Evolutionary conservation across 2,797 vertebrate species (phyloP), one percentile per base, ranked within the genome.

Genomic region (Eupleurogrammus muticus): DNA sequence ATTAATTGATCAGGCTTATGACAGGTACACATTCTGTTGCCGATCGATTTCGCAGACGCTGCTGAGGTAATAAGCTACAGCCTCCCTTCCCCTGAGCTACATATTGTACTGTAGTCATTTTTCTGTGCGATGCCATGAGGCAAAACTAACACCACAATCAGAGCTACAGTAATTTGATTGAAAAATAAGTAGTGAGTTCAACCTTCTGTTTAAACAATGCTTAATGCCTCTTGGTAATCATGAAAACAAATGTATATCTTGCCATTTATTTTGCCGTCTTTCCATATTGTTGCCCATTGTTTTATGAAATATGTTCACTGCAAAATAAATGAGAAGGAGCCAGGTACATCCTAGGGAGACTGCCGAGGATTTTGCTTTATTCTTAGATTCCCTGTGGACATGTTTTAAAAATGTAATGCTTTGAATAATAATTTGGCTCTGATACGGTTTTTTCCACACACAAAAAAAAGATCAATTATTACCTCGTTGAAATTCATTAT

Each of bases 1-100:
- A 71, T 79, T 70, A 73, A 70, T 88, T 23, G 35, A 64, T 65
- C 42, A 63, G 56, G 8, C 20, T 49, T 44, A 47, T 73, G 78
- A 61, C 40, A 21, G 51, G 23, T 58, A 35, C 52, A 63, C 51
- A 42, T 73, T 73, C 63, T 56, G 14, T 16, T 53, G 34, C 44
- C 50, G 49, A 49, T 77, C 59, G 17, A 66, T 81, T 55, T 58
- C 59, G 28, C 54, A 63, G 69, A 24, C 35, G 5, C 24, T 54
- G 51, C n/a, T 28, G 9, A 19, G 19, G 51, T 28, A 46, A 14
- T 1, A 19, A 19, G 46, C 20, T 20, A 2, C 2, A n/a, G 51
- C 63, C 55, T 36, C 16, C 40, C 9, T 2, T 16, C 40, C 5
- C 12, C 17, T 40, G 4, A 49, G 24, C 46, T 42, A 48, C 51